Conservation (phyloP, 2,797 vertebrate species). For the Delichon dasypus region DNA sequence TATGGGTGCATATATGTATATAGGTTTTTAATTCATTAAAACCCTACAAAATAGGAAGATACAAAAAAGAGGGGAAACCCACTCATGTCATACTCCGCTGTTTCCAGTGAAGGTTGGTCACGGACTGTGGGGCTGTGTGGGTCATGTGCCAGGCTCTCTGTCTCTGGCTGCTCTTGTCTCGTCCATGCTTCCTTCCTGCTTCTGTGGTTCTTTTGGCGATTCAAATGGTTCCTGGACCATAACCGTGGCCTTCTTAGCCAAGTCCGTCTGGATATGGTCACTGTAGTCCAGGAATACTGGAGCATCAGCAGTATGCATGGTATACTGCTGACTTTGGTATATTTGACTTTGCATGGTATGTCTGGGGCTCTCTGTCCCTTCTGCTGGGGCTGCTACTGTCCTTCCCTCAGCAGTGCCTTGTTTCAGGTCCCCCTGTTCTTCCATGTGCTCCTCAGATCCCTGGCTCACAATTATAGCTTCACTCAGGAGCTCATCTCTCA, state of each 20-base stretch:
- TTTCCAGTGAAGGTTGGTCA: background rate
- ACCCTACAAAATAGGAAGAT: background rate
- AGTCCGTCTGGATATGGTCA: accelerated
- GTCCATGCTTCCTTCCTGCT: background rate
- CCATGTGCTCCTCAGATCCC: accelerated
- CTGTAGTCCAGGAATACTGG: background rate
- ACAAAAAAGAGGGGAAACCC: too few relatives aligned
- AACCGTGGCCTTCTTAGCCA: background rate
- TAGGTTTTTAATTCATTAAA: too few relatives aligned
- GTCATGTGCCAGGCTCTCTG: background rate
- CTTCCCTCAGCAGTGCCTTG: background rate
- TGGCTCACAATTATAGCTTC: background rate
- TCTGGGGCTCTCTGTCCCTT: background rate
- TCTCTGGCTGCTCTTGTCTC: background rate
- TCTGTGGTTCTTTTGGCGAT: background rate
- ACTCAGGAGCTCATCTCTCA: too few relatives aligned
- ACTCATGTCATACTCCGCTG: background rate
- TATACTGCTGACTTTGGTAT: too few relatives aligned
- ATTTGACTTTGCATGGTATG: background rate
- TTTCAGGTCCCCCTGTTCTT: background rate
- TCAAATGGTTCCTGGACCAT: background rate
- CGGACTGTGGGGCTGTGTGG: background rate
- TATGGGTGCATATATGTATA: too few relatives aligned
- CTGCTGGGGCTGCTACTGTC: background rate
- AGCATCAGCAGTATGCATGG: too few relatives aligned